Evolutionary conservation across 1,140 invertebrate species (phyloP), one percentile per base, ranked within the genome.

Genomic region (Spodoptera litura): DNA sequence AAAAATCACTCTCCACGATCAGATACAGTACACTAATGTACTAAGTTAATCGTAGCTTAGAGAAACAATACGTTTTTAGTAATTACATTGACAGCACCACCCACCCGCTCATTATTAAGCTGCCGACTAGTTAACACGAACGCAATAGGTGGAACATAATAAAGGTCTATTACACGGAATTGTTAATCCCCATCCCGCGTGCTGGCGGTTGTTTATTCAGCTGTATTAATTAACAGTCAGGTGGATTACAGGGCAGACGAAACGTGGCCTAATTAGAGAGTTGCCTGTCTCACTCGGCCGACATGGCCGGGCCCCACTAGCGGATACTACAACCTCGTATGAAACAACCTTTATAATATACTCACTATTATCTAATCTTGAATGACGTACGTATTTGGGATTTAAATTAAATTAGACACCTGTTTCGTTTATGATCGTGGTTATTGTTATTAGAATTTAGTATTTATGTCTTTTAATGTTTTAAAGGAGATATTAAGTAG

Each of bases 211-310:
- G 85, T 89, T 89, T 88, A 87, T 88, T 90, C 86, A 90, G 84
- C 82, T 89, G 87, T 89, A 89, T 91, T 91, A 89, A 92, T 92
- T 89, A 92, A 86, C 80, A 86, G 87, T 86, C 87, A 88, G 91
- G 83, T 90, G 87, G 87, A 87, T 89, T 89, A 92, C 88, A 87
- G 87, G 84, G 84, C 81, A 87, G 85, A 89, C 85, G 86, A 85
- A 86, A 86, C 85, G 86, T 88, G 84, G 70, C 82, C 84, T 90
- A 91, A 92, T 92, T 92, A 90, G 82, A 87, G 86, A 83, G 82
- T 82, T 80, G 81, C 72, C 70, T 79, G 78, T 78, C 74, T 79
- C 78, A 68, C 68, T 78, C 68, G 66, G 49, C 74, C 52, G 70
- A 79, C 59, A 64, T 75, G 71, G 11, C 66, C 68, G 71, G 75